Conservation (phyloP, 1,140 invertebrate species). For the Dolichoris vasculosae region DNA sequence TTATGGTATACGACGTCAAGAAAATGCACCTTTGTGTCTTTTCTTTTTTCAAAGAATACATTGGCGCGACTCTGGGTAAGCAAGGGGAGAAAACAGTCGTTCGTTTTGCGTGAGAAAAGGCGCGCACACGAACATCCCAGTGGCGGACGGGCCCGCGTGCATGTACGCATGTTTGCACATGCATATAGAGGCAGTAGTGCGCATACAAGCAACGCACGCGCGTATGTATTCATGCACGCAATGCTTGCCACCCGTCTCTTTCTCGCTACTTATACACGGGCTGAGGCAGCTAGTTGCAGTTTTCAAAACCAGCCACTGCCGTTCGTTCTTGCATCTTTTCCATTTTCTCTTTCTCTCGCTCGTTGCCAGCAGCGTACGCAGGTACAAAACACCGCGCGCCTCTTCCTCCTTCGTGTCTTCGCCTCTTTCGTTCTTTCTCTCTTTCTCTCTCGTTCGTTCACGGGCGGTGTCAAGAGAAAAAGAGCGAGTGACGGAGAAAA, state of each 20-base stretch:
- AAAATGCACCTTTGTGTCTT: background rate
- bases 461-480: constrained; percentile 22
- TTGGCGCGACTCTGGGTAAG: background rate
- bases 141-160: background rate
- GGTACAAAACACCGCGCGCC: constrained; percentile 2
- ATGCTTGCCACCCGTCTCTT: background rate
- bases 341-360: constrained; percentile 28
- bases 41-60: background rate
- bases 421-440: background rate
- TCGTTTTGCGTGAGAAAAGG: background rate
- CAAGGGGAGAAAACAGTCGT: background rate
- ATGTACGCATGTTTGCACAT: too few relatives aligned
- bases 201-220: background rate
- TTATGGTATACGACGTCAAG: background rate
- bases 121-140: background rate
- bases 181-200: too few relatives aligned
- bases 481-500: constrained; percentile 23
- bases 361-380: background rate
- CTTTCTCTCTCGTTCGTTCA: background rate
- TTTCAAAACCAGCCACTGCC: background rate
- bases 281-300: background rate
- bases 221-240: background rate
- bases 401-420: constrained; percentile 4
- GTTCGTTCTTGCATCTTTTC: constrained; percentile 6
- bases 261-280: background rate